phyloP scores from a whole-genome alignment of 2,113 vertebrate species.

The Ranitomeya variabilis region DNA sequence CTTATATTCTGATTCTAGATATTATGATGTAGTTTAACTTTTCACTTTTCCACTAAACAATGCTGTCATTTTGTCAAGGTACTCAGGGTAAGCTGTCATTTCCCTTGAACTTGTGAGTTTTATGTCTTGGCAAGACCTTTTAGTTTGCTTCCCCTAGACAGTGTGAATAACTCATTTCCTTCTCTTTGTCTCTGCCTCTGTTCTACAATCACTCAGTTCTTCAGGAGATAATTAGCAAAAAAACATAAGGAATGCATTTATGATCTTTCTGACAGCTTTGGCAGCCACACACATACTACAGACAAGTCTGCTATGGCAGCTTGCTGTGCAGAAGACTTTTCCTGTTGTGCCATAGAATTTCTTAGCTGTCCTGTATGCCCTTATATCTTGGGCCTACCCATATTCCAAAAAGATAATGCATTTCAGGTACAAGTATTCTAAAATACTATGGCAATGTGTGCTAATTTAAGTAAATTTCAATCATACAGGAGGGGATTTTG shows the following conservation, averaged over 20 bases:
- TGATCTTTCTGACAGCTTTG: conserved; percentile 44
- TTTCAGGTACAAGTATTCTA: conserved; percentile 37
- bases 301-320: background rate
- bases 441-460: background rate
- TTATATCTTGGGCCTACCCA: conserved; percentile 15
- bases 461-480: background rate
- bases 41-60: background rate
- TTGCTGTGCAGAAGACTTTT: conserved; percentile 41
- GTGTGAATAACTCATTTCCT: conserved; percentile 50
- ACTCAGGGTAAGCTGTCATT: conserved; percentile 33
- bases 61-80: conserved; percentile 22
- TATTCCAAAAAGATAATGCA: conserved; percentile 23
- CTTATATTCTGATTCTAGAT: background rate
- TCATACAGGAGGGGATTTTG: background rate
- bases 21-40: conserved; percentile 23
- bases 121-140: conserved; percentile 37
- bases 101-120: conserved; percentile 16
- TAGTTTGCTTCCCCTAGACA: conserved; percentile 23
- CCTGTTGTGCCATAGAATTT: conserved; percentile 37
- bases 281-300: conserved; percentile 41
- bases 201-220: conserved; percentile 7
- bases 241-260: conserved; percentile 45
- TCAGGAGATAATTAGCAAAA: conserved; percentile 48
- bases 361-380: background rate
- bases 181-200: conserved; percentile 34